Evolutionary conservation across 2,113 vertebrate genomes (phyloP).

Genomic region (Erpornis zantholeuca): DNA sequence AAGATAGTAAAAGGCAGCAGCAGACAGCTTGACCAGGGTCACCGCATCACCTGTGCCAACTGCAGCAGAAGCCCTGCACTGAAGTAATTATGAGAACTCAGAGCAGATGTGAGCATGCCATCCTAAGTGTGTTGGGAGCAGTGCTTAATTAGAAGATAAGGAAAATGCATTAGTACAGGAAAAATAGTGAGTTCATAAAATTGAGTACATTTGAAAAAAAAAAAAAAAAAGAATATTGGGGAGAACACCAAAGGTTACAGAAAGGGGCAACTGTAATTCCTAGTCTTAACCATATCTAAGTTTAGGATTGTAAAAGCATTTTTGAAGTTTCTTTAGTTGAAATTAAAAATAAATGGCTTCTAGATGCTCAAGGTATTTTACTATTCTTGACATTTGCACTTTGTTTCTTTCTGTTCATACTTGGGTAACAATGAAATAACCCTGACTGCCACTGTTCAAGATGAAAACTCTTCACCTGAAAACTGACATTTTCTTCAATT

Average conservation of each 20-base stretch:
- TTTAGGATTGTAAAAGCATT: neutral
- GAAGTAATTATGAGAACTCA: neutral
- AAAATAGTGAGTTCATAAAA: constrained; percentile 59
- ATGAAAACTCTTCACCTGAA: neutral
- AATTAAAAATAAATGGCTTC: neutral
- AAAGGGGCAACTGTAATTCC: constrained; percentile 13
- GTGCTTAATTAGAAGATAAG: constrained; percentile 58
- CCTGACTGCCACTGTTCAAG: neutral
- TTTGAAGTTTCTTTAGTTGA: neutral
- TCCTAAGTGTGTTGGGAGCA: constrained; percentile 16
- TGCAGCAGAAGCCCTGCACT: neutral
- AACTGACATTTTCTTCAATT: neutral
- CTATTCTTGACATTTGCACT: neutral
- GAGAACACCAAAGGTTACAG: constrained; percentile 26
- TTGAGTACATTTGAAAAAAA: constrained; percentile 25
- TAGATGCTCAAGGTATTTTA: neutral
- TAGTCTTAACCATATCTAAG: neutral
- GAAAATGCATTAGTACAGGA: constrained; percentile 28
- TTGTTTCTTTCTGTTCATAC: neutral
- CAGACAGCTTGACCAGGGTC: neutral
- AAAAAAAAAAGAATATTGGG: constrained; percentile 6
- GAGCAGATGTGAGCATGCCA: neutral
- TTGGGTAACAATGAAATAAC: neutral
- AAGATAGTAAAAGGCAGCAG: neutral
- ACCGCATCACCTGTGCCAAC: neutral